phyloP scores from a whole-genome alignment of 2,113 vertebrate genomes.

The Gnathonemus echidnorhynchus region DNA sequence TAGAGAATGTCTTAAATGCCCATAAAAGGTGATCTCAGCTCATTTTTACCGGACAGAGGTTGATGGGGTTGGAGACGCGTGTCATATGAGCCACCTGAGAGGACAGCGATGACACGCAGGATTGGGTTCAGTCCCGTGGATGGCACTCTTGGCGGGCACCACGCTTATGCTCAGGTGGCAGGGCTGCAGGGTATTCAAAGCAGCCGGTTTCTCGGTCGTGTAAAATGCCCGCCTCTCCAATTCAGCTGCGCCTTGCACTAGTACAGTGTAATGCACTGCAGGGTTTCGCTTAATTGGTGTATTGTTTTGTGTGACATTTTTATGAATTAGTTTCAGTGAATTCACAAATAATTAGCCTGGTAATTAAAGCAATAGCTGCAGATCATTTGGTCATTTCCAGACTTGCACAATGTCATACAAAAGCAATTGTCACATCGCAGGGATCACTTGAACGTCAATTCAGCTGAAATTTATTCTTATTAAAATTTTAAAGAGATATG shows the following conservation, averaged over 20 bases:
- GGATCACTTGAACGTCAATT: not conserved
- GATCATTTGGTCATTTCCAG: not conserved
- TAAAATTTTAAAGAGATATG: not conserved
- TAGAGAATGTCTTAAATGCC: not conserved
- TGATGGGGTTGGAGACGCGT: not conserved
- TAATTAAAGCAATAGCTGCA: not conserved
- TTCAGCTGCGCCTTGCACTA: not conserved
- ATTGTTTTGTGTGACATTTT: not conserved
- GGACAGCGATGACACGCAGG: not conserved
- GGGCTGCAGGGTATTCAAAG: not conserved
- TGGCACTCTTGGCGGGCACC: not conserved
- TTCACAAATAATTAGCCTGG: not conserved
- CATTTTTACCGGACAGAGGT: not conserved
- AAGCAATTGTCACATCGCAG: not conserved
- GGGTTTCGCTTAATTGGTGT: not conserved
- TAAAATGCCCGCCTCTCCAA: not conserved
- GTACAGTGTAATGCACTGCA: not conserved
- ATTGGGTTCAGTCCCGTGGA: not conserved
- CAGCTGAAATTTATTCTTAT: not conserved
- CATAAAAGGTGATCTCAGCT: not conserved
- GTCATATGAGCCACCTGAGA: not conserved
- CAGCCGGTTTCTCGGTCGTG: not conserved
- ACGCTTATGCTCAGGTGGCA: not conserved
- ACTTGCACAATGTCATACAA: not conserved
- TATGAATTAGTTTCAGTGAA: not conserved